Conservation (phyloP, 2,888 invertebrate genomes). For the Ichneumoninae sp. region DNA sequence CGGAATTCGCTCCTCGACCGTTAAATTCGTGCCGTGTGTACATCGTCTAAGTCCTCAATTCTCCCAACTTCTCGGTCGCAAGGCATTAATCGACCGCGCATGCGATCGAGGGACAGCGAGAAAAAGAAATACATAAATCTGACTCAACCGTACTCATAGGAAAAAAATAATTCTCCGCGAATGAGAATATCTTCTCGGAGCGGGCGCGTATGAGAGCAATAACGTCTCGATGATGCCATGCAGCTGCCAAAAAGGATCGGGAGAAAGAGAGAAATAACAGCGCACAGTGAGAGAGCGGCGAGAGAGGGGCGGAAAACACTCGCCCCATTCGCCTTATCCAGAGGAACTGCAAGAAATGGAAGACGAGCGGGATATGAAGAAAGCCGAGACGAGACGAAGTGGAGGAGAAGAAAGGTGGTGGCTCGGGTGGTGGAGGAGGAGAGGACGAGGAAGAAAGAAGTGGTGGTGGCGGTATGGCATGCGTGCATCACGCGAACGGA, state of each 20-base stretch:
- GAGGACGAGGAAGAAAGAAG: conserved; percentile 60
- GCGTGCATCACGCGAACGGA: conserved; percentile 81
- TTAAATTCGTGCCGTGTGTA: conserved; percentile 7
- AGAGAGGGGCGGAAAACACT: conserved; percentile 53
- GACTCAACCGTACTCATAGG: background rate
- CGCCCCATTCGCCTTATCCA: conserved; percentile 32
- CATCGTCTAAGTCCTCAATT: background rate
- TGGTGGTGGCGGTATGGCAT: conserved; percentile 67
- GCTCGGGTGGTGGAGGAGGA: conserved; percentile 52
- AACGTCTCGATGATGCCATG: conserved; percentile 37
- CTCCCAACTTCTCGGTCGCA: background rate
- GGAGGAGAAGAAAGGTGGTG: conserved; percentile 49
- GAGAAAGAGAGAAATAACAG: conserved; percentile 28
- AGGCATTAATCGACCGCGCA: background rate
- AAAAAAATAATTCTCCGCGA: background rate
- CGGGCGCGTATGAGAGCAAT: background rate
- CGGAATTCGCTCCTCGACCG: conserved; percentile 6
- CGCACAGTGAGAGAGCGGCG: conserved; percentile 7
- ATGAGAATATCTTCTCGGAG: background rate
- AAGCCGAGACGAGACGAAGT: conserved; percentile 17
- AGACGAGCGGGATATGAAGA: conserved; percentile 43
- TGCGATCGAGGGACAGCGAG: no score
- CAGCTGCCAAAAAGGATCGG: conserved; percentile 57
- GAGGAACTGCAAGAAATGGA: conserved; percentile 48
- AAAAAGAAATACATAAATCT: background rate